Evolutionary conservation across 2,797 vertebrate genomes (phyloP), one percentile per base, ranked within the genome.

Genomic region (Onychomys leucogaster): DNA sequence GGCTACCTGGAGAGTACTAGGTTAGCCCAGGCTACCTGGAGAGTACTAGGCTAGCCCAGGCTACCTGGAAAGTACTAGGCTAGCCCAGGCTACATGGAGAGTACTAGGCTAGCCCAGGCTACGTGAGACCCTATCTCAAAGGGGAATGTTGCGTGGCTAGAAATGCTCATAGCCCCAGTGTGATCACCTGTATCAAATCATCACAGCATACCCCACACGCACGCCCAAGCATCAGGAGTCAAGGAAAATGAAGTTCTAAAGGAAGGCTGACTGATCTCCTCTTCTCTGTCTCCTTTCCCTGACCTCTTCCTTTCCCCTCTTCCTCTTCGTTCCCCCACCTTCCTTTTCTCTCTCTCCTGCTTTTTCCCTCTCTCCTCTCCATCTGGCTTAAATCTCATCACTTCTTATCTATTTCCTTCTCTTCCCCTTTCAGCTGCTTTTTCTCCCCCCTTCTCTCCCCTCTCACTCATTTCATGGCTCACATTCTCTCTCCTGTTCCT

Each of bases 401-500:
- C 9, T 61, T 63, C 90, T 80, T 55, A 5, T 25, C 37, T 32
- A 9, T 5, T 41, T 37, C 17, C 46, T 49, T 85, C 11, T 71
- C 75, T 85, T 52, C 21, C 46, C 65, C 55, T 63, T 57, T 37
- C 37, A 59, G 1, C 34, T 34, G 29, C 2, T 21, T 61, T 57
- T 14, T 41, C 29, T 6, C 76, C 41, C 46, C 41, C 41, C 17
- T 41, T n/a, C 41, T 43, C n/a, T n/a, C 43, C 6, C 91, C 34
- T 34, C 3, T 6, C 21, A 6, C 11, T 49, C 6, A n/a, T 27
- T 4, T 46, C 41, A 1, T 4, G 0, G 13, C 12, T 55, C 32
- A 1, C 10, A 21, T 13, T 43, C 59, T 59, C 43, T 27, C 76
- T 32, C 34, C 67, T 29, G 8, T 43, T 75, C 82, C 29, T 61